Evolutionary conservation across 2,888 invertebrate genomes (phyloP).

Genomic region (Nomada hirtipes): DNA sequence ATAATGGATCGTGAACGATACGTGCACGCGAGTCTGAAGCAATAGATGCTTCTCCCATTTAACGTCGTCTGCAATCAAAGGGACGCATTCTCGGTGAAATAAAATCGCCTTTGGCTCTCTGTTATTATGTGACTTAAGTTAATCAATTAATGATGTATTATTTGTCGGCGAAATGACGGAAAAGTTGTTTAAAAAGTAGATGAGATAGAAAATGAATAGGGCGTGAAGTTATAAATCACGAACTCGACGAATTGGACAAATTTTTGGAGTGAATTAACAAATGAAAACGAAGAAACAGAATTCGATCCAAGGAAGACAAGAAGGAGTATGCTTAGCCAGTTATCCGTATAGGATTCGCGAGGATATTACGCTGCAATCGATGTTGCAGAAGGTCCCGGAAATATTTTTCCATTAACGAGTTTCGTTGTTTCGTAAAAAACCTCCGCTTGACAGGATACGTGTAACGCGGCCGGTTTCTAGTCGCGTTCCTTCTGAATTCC

Average conservation of each 20-base stretch:
- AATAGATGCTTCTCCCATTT: no score
- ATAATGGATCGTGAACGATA: not conserved
- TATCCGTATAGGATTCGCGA: slow-evolving; percentile 6
- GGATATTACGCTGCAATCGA: not conserved
- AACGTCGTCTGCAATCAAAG: no score
- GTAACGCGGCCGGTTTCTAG: not conserved
- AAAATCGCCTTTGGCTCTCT: slow-evolving; percentile 28
- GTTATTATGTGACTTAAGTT: no score
- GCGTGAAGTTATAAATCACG: no score
- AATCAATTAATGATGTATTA: no score
- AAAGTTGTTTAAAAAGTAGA: no score
- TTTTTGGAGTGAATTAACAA: no score
- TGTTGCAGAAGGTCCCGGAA: slow-evolving; percentile 10
- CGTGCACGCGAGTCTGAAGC: no score
- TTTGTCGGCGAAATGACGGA: no score
- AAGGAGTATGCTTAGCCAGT: not conserved
- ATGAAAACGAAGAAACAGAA: not conserved
- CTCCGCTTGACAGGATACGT: not conserved
- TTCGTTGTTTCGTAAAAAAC: slow-evolving; percentile 17
- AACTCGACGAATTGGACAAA: no score
- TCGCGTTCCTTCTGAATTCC: slow-evolving; percentile 5
- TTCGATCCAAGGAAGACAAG: not conserved
- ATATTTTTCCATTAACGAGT: slow-evolving; percentile 42
- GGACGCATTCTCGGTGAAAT: slow-evolving; percentile 38
- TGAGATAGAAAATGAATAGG: no score